Evolutionary conservation across 2,113 vertebrate species (phyloP), one percentile per base, ranked within the genome.

Genomic region (Alligator mississippiensis): DNA sequence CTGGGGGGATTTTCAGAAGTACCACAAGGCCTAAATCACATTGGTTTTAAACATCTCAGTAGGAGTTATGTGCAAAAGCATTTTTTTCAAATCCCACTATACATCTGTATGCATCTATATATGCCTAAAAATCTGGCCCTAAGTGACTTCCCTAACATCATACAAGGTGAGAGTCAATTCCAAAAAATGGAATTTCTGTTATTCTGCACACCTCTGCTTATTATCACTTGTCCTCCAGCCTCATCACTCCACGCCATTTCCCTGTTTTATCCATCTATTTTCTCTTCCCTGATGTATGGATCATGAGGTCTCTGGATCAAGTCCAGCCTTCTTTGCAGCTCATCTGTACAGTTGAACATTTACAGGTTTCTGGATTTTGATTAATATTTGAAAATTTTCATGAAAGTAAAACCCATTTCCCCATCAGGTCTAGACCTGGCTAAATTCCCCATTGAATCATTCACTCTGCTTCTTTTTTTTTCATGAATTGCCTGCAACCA

Each of bases 181-280:
- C 81, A 91, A 82, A 90, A 95, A 93, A 94, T 61, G 84, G 93
- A 93, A 72, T 75, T 22, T 77, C 80, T 79, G 61, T 15, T 96
- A 90, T 90, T 93, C 88, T 59, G 87, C 86, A 92, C 90, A 94
- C 17, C 86, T 72, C 34, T 80, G n/a, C 95, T 96, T 97, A 84
- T 93, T 94, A 89, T 89, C 94, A 93, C 91, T 93, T 82, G 11
- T 89, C 84, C 88, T 94, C 84, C 93, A 70, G 92, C 77, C 90
- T 84, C 87, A 92, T 95, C 93, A 94, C 70, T 79, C 96, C 82
- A 34, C 86, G 81, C 88, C 82, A 77, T 93, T 91, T 85, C 70
- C 93, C 88, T 94, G 84, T 85, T 92, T 28, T 91, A 90, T 80
- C 95, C 95, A 94, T 95, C 96, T 97, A 95, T 64, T 97, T 91